Conservation (phyloP, 2,113 vertebrate genomes). For the Alethe diademata region DNA sequence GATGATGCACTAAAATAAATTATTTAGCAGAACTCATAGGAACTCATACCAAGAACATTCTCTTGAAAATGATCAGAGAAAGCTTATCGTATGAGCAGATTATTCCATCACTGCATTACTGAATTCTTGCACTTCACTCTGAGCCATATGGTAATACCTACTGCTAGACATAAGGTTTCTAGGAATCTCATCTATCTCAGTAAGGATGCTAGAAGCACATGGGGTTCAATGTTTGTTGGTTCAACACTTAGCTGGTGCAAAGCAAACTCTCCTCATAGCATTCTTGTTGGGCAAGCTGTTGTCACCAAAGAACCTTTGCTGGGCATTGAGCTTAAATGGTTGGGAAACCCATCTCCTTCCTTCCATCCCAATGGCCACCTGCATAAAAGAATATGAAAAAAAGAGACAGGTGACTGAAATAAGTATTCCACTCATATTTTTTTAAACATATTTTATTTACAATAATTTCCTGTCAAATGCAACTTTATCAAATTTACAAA, state of each 20-base stretch:
- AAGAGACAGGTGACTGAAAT: background rate
- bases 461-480: background rate
- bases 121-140: constrained; percentile 47
- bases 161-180: constrained; percentile 57
- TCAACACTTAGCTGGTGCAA: constrained; percentile 17
- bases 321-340: background rate
- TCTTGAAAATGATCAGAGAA: background rate
- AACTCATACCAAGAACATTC: background rate
- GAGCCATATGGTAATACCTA: constrained; percentile 51
- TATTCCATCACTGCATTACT: constrained; percentile 34
- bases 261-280: constrained; percentile 21
- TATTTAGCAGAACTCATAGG: background rate
- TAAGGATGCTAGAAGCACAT: constrained; percentile 43
- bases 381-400: background rate
- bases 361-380: background rate
- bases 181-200: constrained; percentile 17
- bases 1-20: background rate
- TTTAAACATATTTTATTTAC: background rate
- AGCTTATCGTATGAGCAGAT: background rate
- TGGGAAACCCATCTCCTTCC: background rate
- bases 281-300: background rate
- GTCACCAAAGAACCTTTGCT: background rate
- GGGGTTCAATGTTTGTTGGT: constrained; percentile 51
- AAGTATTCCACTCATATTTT: background rate
- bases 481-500: background rate